Evolutionary conservation across 2,797 vertebrate genomes (phyloP).

Genomic region (Gymnodraco acuticeps): DNA sequence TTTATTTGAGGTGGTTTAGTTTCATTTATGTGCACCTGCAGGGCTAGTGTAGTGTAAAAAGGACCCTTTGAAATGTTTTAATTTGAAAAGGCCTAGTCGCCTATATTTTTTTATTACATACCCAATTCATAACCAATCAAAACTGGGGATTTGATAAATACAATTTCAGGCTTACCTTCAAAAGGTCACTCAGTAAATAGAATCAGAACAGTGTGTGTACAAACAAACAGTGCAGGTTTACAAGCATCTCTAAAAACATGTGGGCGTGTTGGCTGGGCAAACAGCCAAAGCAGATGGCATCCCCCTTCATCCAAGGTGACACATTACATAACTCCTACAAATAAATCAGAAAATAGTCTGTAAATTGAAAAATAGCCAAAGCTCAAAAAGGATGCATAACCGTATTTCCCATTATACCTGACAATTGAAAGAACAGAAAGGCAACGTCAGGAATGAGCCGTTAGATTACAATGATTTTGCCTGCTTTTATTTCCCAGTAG

Average conservation of each 20-base stretch:
- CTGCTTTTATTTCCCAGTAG: neutral
- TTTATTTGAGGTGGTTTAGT: neutral
- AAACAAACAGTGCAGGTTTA: conserved; percentile 8
- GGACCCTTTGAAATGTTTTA: neutral
- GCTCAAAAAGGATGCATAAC: neutral
- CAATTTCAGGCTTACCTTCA: neutral
- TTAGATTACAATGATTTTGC: neutral
- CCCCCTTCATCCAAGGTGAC: conserved; percentile 1
- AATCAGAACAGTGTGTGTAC: conserved; percentile 7
- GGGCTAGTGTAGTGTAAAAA: neutral
- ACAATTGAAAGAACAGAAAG: neutral
- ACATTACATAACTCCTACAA: neutral
- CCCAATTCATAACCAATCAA: neutral
- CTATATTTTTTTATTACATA: neutral
- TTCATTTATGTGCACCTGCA: neutral
- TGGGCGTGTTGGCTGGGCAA: conserved; percentile 30
- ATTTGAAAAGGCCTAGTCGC: neutral
- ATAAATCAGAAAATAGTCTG: conserved; percentile 2
- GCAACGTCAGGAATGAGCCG: neutral
- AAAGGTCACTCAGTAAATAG: conserved; percentile 8
- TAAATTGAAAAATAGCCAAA: neutral
- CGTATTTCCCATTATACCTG: neutral
- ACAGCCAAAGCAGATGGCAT: conserved; percentile 29
- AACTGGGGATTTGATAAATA: neutral
- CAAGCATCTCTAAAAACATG: conserved; percentile 1